Conservation (phyloP, 30 jellyfish, hydroid and myxozoan genomes). For the Mastigias papua region DNA sequence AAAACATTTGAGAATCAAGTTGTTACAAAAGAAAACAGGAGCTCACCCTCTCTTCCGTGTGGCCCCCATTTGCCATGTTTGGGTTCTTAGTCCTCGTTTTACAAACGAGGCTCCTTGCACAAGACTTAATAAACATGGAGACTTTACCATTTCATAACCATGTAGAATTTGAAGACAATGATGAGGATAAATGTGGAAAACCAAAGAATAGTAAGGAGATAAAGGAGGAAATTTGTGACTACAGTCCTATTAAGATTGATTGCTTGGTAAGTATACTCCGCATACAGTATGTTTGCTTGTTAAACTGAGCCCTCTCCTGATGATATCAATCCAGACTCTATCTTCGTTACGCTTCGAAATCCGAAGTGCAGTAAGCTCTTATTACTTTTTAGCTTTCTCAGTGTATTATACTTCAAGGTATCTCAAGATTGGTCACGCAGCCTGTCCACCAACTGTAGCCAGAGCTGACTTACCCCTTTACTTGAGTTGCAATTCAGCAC, state of each 20-base stretch:
- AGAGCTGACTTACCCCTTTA: too few species aligned
- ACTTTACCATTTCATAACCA: constrained; percentile 11
- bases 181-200: background rate
- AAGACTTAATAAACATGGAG: background rate
- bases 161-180: background rate
- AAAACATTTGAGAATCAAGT: too few species aligned
- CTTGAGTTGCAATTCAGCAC: too few species aligned
- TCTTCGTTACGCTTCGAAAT: too few species aligned
- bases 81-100: background rate
- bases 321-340: too few species aligned
- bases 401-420: too few species aligned
- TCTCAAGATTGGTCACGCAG: too few species aligned
- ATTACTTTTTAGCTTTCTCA: too few species aligned
- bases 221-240: background rate
- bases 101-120: background rate
- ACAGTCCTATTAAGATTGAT: background rate
- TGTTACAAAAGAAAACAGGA: background rate
- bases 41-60: background rate
- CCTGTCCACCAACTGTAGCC: too few species aligned
- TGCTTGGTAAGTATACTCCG: background rate
- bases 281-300: too few species aligned
- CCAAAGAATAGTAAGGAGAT: background rate
- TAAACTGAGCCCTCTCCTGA: too few species aligned
- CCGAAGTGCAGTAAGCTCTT: too few species aligned
- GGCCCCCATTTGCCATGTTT: background rate